Evolutionary conservation across 2,888 invertebrate genomes (phyloP).

Genomic region (Odiellus spinosus): DNA sequence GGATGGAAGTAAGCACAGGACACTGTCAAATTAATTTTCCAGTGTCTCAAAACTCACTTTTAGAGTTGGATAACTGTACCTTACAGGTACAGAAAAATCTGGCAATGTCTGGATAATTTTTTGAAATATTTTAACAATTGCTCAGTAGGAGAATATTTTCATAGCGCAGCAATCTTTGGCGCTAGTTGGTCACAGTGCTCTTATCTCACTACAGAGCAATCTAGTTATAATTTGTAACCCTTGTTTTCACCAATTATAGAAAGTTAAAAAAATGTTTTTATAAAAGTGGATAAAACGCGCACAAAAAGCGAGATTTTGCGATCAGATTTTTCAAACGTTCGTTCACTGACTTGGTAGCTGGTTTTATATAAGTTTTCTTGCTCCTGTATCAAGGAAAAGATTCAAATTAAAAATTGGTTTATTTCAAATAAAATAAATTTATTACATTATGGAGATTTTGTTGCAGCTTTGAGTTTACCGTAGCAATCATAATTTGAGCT

Average conservation of each 20-base stretch:
- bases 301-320: constrained; percentile 67
- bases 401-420: background rate
- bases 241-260: constrained; percentile 8
- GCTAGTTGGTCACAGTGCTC: too few relatives aligned
- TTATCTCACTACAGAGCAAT: too few relatives aligned
- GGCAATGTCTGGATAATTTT: too few relatives aligned
- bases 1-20: too few relatives aligned
- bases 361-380: constrained; percentile 49
- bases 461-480: constrained; percentile 48
- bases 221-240: too few relatives aligned
- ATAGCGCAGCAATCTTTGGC: too few relatives aligned
- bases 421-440: background rate
- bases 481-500: constrained; percentile 76
- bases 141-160: too few relatives aligned
- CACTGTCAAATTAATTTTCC: too few relatives aligned
- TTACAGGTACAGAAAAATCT: too few relatives aligned
- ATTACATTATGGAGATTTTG: constrained; percentile 43
- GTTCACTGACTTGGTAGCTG: constrained; percentile 30
- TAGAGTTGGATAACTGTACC: too few relatives aligned
- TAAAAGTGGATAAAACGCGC: constrained; percentile 51
- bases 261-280: constrained; percentile 53
- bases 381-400: constrained; percentile 37
- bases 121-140: too few relatives aligned
- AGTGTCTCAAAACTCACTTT: too few relatives aligned
- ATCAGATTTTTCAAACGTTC: constrained; percentile 42